A percentile compares a stretch with the other conserved stretches of the same genome.
Conservation (phyloP, 2,888 invertebrate genomes). For the Cryptocheilus praepositus region DNA sequence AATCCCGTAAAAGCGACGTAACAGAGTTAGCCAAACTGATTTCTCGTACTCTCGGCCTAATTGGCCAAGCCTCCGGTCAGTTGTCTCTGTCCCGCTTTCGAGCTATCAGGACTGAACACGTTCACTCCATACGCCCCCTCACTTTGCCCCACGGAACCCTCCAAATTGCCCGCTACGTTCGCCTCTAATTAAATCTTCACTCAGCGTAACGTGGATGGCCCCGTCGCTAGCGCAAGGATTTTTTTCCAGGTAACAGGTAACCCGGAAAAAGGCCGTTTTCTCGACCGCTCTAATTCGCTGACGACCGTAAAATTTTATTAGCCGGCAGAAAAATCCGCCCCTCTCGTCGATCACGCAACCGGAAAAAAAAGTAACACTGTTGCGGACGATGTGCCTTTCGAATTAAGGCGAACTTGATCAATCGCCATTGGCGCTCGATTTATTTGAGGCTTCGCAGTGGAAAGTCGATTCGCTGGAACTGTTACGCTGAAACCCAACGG, state of each 20-base stretch:
- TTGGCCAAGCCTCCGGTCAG: conserved; percentile 51
- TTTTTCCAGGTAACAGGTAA: no score
- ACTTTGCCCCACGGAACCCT: conserved; percentile 15
- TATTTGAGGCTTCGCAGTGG: no score
- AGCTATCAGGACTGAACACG: conserved; percentile 19
- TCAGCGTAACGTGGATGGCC: background rate
- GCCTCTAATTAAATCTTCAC: conserved; percentile 40
- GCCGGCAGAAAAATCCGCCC: no score
- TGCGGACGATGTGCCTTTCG: background rate
- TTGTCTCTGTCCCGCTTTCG: conserved; percentile 37
- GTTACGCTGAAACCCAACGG: no score
- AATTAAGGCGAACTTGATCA: no score
- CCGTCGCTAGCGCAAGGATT: no score
- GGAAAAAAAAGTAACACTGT: background rate
- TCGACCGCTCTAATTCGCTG: no score
- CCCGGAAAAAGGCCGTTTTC: no score
- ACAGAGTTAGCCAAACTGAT: conserved; percentile 58
- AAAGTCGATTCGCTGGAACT: no score
- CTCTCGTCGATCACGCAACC: background rate
- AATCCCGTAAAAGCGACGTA: conserved; percentile 57
- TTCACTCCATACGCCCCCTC: conserved; percentile 9
- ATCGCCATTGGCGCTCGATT: no score
- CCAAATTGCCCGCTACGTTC: conserved; percentile 27
- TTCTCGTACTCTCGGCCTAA: conserved; percentile 53
- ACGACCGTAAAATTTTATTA: no score